A percentile compares a stretch with the other conserved stretches of the same genome.
Evolutionary conservation across 2,888 invertebrate species (phyloP).

Genomic region (Tinea pellionella): DNA sequence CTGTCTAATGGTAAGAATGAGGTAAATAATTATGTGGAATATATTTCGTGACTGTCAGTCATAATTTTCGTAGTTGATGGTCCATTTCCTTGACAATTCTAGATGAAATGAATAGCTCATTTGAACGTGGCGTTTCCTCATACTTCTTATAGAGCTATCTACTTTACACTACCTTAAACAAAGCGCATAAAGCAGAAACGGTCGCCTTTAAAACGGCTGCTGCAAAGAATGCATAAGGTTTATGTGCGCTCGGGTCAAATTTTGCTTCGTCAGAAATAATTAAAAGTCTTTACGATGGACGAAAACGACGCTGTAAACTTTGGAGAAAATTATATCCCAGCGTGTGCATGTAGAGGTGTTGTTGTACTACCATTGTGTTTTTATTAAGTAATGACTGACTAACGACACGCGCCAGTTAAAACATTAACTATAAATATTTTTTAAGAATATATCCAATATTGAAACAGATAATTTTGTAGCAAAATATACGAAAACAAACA

Average conservation of each 20-base stretch:
- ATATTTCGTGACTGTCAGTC: no score
- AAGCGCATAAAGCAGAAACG: constrained; percentile 27
- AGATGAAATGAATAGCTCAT: constrained; percentile 4
- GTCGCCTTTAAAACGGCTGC: constrained; percentile 27
- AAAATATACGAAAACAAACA: constrained; percentile 1
- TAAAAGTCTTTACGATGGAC: constrained; percentile 55
- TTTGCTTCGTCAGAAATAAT: constrained; percentile 51
- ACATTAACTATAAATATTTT: background rate
- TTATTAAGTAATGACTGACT: background rate
- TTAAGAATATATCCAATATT: background rate
- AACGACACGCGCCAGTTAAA: background rate
- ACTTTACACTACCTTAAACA: constrained; percentile 33
- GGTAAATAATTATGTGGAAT: no score
- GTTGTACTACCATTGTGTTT: background rate
- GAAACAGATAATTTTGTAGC: background rate
- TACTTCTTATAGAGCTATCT: constrained; percentile 9
- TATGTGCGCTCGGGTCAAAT: constrained; percentile 33
- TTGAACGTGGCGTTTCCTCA: background rate
- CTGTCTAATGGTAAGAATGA: no score
- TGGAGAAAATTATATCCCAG: constrained; percentile 39
- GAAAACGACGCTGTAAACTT: constrained; percentile 56
- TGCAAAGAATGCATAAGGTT: constrained; percentile 42
- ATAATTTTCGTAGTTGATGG: background rate
- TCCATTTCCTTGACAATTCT: background rate
- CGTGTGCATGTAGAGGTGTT: background rate